A percentile compares a stretch with the other conserved stretches of the same genome.
Conservation (phyloP, 2,797 vertebrate genomes). For the Neostethus bicornis region DNA sequence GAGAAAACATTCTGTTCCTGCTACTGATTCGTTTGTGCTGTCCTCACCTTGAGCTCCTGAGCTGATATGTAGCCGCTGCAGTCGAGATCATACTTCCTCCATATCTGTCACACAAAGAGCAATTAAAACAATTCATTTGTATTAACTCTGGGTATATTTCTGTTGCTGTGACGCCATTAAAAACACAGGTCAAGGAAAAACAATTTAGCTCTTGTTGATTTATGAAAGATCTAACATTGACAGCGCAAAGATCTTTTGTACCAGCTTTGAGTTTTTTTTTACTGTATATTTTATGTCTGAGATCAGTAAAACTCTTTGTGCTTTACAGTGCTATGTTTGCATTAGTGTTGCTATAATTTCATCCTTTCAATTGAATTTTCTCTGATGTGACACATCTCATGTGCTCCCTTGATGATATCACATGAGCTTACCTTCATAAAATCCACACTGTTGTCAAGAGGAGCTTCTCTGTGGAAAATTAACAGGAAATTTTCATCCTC, state of each 20-base stretch:
- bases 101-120: constrained; percentile 83
- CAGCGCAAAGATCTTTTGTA: too few relatives aligned
- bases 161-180: too few relatives aligned
- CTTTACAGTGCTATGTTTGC: fast-evolving
- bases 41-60: constrained; percentile 86
- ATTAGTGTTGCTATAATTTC: background rate
- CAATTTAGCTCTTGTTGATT: too few relatives aligned
- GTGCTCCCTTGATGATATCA: background rate
- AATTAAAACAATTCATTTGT: background rate
- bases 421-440: constrained; percentile 88
- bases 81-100: constrained; percentile 93
- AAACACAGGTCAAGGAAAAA: too few relatives aligned
- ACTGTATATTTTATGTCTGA: background rate
- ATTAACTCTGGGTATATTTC: too few relatives aligned
- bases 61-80: constrained; percentile 95
- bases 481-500: constrained; percentile 95
- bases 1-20: background rate
- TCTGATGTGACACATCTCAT: too few relatives aligned
- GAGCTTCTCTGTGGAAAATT: constrained; percentile 90
- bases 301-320: fast-evolving
- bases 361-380: background rate
- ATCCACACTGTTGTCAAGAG: constrained; percentile 94
- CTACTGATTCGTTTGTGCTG: background rate
- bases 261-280: too few relatives aligned
- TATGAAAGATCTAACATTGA: too few relatives aligned